Conservation (phyloP, 2,888 invertebrate genomes). For the Cecidostiba fungosa region DNA sequence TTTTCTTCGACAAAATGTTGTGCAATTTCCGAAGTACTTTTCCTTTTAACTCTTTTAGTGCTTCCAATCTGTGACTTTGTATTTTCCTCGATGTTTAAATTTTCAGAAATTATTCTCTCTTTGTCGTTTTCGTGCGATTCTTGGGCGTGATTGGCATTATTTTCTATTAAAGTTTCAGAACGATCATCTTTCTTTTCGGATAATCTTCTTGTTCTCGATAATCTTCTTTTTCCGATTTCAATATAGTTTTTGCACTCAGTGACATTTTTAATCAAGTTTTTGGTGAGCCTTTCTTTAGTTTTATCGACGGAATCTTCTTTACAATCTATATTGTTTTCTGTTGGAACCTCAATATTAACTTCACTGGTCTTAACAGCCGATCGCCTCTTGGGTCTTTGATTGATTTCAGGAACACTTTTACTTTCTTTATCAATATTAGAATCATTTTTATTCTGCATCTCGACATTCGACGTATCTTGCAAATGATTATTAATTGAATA, state of each 20-base stretch:
- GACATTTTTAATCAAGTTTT: slow-evolving; percentile 37
- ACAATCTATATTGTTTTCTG: neutral
- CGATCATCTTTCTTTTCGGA: neutral
- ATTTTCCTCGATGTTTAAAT: slow-evolving; percentile 9
- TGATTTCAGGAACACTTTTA: slow-evolving; percentile 22
- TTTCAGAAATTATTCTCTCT: slow-evolving; percentile 31
- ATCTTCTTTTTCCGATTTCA: neutral
- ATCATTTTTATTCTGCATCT: slow-evolving; percentile 10
- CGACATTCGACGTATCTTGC: neutral
- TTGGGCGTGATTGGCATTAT: neutral
- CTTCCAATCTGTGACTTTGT: slow-evolving; percentile 23
- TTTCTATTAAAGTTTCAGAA: slow-evolving; percentile 6
- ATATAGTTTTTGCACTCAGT: neutral
- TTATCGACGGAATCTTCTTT: slow-evolving; percentile 14
- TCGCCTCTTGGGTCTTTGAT: slow-evolving; percentile 39
- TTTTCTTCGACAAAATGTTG: neutral
- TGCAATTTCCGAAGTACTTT: neutral
- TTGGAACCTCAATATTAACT: neutral
- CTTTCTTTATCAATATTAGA: neutral
- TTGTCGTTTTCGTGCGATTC: neutral
- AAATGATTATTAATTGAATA: neutral
- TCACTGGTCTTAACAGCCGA: neutral
- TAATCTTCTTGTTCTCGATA: slow-evolving; percentile 16
- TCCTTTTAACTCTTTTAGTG: slow-evolving; percentile 8
- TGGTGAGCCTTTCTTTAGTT: slow-evolving; percentile 36